Base-by-base conservation (phyloP, 1,140 invertebrate genomes). In the Pseudomyrmex concolor region DNA sequence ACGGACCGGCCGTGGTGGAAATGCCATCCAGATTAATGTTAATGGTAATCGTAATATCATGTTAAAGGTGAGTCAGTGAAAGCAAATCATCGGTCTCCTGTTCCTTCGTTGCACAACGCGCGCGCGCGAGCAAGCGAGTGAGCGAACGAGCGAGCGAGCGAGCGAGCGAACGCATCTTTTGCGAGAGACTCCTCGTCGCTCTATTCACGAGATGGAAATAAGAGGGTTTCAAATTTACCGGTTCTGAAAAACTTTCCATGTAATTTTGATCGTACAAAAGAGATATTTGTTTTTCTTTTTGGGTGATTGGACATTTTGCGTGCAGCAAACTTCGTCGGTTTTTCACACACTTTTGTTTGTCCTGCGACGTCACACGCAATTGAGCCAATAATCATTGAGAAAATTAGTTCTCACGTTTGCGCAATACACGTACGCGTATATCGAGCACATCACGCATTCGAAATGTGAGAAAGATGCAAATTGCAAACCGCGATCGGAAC, bases 21-120 rank as follows among this genome's bases (percentile, higher is more conserved):
- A 90, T 91, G 88, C 85, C 90, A 90, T 43, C 67, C 63, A 80
- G 68, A 89, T 85, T 89, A 89, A 91, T 88, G 89, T 76, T 91
- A 92, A 91, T 90, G 84, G 87, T 92, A 90, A 91, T 92, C 90
- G 91, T 92, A 92, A 92, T 89, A 90, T 91, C 90, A 87, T 87
- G 90, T 76, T 89, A 92, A 91, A 92, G 90, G 90, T 91, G 91
- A 92, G 90, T 86, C 90, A 90, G 91, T 92, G 91, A 92, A 92
- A 92, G 91, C 89, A 91, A 91, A 89, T 91, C 89, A 91, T 90
- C 86, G 87, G 74, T 83, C 83, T 87, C 88, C 64, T 83, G 66
- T 87, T 71, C 34, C 34, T 34, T 34, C 55, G 25, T 90, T 90
- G 86, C 88, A 86, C 84, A 90, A 90, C 84, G 60, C 73, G 48